A percentile compares a stretch with the other conserved stretches of the same genome.
Evolutionary conservation across 2,113 vertebrate species (phyloP).

Genomic region (Eulemur rufifrons): DNA sequence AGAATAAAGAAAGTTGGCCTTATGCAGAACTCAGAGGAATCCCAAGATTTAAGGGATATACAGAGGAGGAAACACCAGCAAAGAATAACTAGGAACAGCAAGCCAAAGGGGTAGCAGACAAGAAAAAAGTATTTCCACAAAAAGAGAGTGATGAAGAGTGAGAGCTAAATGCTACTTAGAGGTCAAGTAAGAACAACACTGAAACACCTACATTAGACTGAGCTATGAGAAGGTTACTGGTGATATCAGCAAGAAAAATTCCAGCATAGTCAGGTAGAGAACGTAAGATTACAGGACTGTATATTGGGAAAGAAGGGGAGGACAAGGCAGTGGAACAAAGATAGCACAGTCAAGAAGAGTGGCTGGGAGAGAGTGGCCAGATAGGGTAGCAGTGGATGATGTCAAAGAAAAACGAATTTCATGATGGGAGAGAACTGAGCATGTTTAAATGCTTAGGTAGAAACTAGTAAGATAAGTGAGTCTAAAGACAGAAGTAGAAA

Average conservation of each 20-base stretch:
- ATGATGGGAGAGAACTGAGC: neutral
- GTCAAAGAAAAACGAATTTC: neutral
- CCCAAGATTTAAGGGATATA: neutral
- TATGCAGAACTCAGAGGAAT: neutral
- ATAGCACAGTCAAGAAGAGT: neutral
- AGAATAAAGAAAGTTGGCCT: neutral
- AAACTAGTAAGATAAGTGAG: neutral
- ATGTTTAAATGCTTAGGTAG: neutral
- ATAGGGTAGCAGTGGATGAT: neutral
- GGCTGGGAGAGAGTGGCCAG: neutral
- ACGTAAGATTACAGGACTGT: neutral
- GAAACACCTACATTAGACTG: neutral
- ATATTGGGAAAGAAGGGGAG: neutral
- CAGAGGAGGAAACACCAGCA: neutral
- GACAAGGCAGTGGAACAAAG: neutral
- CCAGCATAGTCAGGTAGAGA: accelerated
- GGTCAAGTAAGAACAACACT: neutral
- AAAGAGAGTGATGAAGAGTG: neutral
- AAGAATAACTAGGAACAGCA: neutral
- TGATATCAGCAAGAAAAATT: neutral
- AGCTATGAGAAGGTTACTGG: neutral
- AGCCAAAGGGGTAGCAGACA: neutral
- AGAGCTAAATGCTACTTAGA: neutral
- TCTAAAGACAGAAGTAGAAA: neutral
- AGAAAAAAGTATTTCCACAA: neutral